Conservation (phyloP, 1,140 invertebrate genomes). For the Paramacrobiotus metropolitanus region DNA sequence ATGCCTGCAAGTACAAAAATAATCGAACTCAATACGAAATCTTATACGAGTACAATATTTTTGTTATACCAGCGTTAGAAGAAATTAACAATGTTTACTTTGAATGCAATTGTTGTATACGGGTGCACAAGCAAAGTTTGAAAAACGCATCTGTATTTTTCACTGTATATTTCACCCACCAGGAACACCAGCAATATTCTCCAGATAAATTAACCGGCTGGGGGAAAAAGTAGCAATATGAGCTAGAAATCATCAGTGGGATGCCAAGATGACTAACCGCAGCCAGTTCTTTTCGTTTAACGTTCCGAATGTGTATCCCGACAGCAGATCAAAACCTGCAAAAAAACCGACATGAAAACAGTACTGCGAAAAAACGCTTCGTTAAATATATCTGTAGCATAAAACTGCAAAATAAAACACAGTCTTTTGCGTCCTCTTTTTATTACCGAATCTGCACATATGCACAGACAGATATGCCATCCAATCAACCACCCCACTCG, state of each 20-base stretch:
- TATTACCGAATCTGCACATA: neutral
- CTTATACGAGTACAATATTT: slow-evolving; percentile 15
- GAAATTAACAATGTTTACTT: slow-evolving; percentile 10
- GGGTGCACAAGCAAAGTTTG: no score
- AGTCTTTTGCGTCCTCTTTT: neutral
- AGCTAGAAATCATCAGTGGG: neutral
- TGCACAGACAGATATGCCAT: slow-evolving; percentile 10
- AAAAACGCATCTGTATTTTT: no score
- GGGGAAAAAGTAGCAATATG: slow-evolving; percentile 6
- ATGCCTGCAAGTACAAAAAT: slow-evolving; percentile 24
- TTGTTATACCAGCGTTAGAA: slow-evolving; percentile 5
- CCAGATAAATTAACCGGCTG: slow-evolving; percentile 21
- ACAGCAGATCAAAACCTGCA: slow-evolving; percentile 18
- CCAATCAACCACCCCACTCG: slow-evolving; percentile 17
- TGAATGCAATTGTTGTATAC: no score
- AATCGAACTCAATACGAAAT: slow-evolving; percentile 22
- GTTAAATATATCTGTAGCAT: neutral
- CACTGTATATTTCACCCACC: no score
- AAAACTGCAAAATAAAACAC: neutral
- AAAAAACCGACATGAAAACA: slow-evolving; percentile 13
- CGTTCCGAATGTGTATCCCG: slow-evolving; percentile 17
- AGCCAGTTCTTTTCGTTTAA: slow-evolving; percentile 19
- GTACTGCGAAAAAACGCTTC: slow-evolving; percentile 15
- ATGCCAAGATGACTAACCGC: slow-evolving; percentile 12
- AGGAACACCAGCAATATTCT: slow-evolving; percentile 21